A percentile compares a stretch with the other conserved stretches of the same genome.
phyloP scores from a whole-genome alignment of 2,797 vertebrate species.

The Amblyopsis hoosieri region DNA sequence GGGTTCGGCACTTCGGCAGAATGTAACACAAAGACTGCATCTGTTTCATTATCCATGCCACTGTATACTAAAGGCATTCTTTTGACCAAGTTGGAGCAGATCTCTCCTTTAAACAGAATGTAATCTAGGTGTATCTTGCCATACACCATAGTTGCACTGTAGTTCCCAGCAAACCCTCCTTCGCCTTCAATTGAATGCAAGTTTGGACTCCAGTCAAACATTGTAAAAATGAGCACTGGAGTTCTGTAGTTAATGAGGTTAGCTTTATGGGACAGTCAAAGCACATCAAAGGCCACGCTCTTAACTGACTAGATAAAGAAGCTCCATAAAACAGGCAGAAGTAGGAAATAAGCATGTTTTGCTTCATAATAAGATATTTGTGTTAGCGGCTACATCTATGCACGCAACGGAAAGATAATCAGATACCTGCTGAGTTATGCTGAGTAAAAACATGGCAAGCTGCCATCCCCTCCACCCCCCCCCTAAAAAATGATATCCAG shows the following conservation, averaged over 20 bases:
- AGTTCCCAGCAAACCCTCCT: no score
- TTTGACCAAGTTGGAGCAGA: background rate
- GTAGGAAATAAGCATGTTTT: background rate
- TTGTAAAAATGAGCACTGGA: background rate
- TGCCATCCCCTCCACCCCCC: background rate
- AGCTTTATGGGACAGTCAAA: conserved; percentile 1
- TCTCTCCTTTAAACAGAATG: background rate
- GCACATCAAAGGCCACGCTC: background rate
- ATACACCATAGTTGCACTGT: no score
- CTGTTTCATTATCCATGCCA: no score
- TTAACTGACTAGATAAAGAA: conserved; percentile 1
- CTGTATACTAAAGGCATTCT: background rate
- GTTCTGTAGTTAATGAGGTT: background rate
- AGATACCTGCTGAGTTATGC: conserved; percentile 10
- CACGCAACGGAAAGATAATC: conserved; percentile 1
- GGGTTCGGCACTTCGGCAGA: no score
- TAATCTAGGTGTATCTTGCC: no score
- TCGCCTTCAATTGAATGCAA: background rate
- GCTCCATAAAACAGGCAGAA: background rate
- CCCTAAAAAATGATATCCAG: conserved; percentile 24
- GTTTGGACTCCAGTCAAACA: background rate
- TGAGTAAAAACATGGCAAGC: conserved; percentile 19
- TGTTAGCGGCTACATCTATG: background rate
- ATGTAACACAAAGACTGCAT: no score
- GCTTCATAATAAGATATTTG: background rate